A percentile compares a stretch with the other conserved stretches of the same genome.
These are phyloP conservation scores for Tiaroga cobitis DNA, from an alignment of 2,797 vertebrate genomes.

Conservation along the genomic window DNA sequence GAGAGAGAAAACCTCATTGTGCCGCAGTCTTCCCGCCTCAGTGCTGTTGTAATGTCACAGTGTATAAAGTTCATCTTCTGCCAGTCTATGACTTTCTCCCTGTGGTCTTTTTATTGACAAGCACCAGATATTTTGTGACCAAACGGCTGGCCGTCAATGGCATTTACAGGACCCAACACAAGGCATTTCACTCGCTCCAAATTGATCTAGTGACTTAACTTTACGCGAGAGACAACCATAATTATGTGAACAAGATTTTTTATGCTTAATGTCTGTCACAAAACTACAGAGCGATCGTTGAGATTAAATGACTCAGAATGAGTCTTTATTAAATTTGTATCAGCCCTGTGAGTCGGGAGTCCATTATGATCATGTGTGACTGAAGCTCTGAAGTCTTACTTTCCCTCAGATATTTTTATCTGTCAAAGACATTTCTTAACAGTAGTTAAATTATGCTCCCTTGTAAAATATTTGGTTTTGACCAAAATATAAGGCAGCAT, in stretches of 20 bases:
- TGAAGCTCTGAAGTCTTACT: background rate
- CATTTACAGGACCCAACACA: constrained; percentile 8
- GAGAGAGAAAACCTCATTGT: background rate
- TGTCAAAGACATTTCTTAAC: background rate
- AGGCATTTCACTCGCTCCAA: background rate
- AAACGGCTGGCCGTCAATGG: constrained; percentile 65
- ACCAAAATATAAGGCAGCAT: background rate
- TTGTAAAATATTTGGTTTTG: background rate
- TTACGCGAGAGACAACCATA: background rate
- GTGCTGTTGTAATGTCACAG: background rate
- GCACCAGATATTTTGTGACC: constrained; percentile 64
- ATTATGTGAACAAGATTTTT: background rate
- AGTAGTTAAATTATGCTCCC: background rate
- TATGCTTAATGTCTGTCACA: constrained; percentile 27
- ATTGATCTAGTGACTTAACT: background rate
- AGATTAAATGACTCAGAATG: constrained; percentile 9
- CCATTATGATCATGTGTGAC: constrained; percentile 5
- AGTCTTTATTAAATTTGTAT: constrained; percentile 19
- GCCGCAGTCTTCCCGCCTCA: background rate
- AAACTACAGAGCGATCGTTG: constrained; percentile 6
- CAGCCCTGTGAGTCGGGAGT: constrained; percentile 5
- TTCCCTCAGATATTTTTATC: background rate
- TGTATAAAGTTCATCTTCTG: constrained; percentile 1
- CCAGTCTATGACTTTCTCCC: constrained; percentile 47
- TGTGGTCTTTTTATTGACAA: constrained; percentile 65